phyloP scores from a whole-genome alignment of 2,888 invertebrate genomes.

The Caenorhabditis sulstoni region DNA sequence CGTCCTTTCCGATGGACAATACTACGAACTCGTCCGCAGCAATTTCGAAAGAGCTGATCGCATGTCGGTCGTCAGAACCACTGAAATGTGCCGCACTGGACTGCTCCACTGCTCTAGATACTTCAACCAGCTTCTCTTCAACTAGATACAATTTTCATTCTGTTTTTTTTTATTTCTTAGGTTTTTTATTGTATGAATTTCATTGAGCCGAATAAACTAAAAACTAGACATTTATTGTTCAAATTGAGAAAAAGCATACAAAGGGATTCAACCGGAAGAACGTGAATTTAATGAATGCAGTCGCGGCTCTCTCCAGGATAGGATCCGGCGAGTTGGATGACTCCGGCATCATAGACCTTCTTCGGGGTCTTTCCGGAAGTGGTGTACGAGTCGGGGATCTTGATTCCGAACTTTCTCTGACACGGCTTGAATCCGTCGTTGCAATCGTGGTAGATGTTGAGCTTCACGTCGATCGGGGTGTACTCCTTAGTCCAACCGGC shows the following conservation, averaged over 20 bases:
- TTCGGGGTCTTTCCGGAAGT: slow-evolving; percentile 63
- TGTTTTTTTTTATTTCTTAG: no score
- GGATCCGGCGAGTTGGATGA: slow-evolving; percentile 71
- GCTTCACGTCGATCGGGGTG: slow-evolving; percentile 79
- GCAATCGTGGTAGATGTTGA: slow-evolving; percentile 80
- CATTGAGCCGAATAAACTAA: not conserved
- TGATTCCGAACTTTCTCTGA: slow-evolving; percentile 76
- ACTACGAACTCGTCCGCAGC: slow-evolving; percentile 98
- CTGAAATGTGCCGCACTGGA: slow-evolving; percentile 95
- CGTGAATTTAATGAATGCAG: slow-evolving; percentile 68
- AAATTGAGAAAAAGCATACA: slow-evolving; percentile 5
- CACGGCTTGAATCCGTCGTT: slow-evolving; percentile 78
- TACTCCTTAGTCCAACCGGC: slow-evolving; percentile 74
- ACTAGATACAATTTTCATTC: slow-evolving; percentile 84
- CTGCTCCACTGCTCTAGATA: slow-evolving; percentile 93
- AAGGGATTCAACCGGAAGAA: slow-evolving; percentile 1
- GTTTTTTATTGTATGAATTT: no score
- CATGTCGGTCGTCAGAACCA: slow-evolving; percentile 94
- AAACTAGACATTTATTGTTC: not conserved
- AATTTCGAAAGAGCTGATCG: slow-evolving; percentile 99
- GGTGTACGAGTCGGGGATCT: slow-evolving; percentile 74
- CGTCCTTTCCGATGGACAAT: slow-evolving; percentile 96
- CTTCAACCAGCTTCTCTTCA: slow-evolving; percentile 96
- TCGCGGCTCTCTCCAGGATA: slow-evolving; percentile 75
- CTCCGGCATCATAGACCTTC: slow-evolving; percentile 74